Evolutionary conservation across 2,888 invertebrate genomes (phyloP), one percentile per base, ranked within the genome.

Genomic region (Calliscelio sp.): DNA sequence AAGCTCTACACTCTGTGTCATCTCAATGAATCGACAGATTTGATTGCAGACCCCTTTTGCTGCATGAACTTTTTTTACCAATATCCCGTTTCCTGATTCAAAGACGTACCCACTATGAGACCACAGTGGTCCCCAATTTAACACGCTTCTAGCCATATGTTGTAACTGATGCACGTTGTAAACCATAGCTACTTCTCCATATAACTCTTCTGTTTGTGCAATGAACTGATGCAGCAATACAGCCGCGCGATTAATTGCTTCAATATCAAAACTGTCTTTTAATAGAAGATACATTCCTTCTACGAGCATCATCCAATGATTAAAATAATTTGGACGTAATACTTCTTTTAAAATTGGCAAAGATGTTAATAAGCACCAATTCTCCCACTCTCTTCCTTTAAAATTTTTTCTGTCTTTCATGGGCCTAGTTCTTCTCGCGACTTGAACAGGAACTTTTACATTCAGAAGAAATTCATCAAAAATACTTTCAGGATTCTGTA

Each of bases 121-220:
- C 38, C 59, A 59, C 6, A 59, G 14, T 20, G 59, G 59, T 2
- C 59, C 59, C 59, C 38, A 59, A 59, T 59, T 35, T 20, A 38
- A 38, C 11, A 59, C 59, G n/a, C 38, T 59, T 22, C 4, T 25
- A 11, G 20, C 38, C 18, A 59, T 22, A n/a, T 59, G 59, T 38
- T 14, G 3, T 7, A 59, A n/a, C 16, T 59, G 59, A 38, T 59
- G 59, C 14, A 59, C 14, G 22, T 59, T 59, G n/a, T 38, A 59
- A 2, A n/a, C n/a, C 59, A 59, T 59, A 11, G 38, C 35, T 14
- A 11, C 8, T 38, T 24, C n/a, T 5, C 59, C 59, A 38, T 59
- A 59, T 18, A 59, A 38, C 38, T 20, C 20, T 14, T 38, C 38
- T 3, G 59, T 59, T 18, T 59, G 35, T 8, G 35, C 59, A 11